These are phyloP conservation scores for Saccostrea cuccullata DNA, from an alignment of 1,140 invertebrate species.

Conservation along the genomic window DNA sequence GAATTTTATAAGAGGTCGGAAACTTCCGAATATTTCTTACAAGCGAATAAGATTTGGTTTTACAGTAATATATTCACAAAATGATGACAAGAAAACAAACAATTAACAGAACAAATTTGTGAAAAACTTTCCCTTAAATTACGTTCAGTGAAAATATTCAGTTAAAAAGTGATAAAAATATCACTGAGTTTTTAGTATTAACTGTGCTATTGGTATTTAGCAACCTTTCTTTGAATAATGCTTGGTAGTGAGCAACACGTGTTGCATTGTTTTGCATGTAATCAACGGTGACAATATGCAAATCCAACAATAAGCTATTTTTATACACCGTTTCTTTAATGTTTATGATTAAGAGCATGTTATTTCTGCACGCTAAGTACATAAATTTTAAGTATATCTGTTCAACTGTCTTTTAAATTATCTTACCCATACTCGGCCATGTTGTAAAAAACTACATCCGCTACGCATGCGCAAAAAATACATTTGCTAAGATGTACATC, in stretches of 20 bases:
- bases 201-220: too few relatives aligned
- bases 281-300: not conserved
- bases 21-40: too few relatives aligned
- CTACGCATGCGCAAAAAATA: slow-evolving; percentile 20
- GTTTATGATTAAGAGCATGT: not conserved
- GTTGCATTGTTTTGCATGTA: slow-evolving; percentile 6
- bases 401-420: slow-evolving; percentile 8
- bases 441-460: slow-evolving; percentile 25
- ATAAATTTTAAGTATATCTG: slow-evolving; percentile 32
- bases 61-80: too few relatives aligned
- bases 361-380: not conserved
- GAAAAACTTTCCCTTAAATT: too few relatives aligned
- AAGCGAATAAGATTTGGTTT: too few relatives aligned
- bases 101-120: too few relatives aligned
- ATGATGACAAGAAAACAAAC: too few relatives aligned
- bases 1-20: too few relatives aligned
- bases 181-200: too few relatives aligned
- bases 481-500: not conserved
- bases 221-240: not conserved
- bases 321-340: slow-evolving; percentile 8
- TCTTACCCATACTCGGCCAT: slow-evolving; percentile 46
- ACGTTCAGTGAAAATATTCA: too few relatives aligned
- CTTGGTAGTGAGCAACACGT: slow-evolving; percentile 16
- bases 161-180: too few relatives aligned
- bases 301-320: not conserved